phyloP scores from a whole-genome alignment of 2,797 vertebrate species.

The Avahi laniger region DNA sequence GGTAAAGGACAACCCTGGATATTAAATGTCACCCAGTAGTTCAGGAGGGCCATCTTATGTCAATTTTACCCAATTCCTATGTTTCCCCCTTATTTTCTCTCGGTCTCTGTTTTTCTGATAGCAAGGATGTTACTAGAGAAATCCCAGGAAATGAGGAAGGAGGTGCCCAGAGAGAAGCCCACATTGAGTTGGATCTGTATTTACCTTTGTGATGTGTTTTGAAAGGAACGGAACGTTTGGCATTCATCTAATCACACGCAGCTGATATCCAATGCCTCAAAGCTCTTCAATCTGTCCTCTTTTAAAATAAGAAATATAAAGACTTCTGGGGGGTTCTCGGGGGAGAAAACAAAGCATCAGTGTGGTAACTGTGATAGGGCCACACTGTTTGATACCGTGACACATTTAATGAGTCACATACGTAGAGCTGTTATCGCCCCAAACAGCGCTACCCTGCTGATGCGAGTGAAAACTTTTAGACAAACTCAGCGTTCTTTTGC shows the following conservation, averaged over 20 bases:
- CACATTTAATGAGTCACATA: slow-evolving; percentile 83
- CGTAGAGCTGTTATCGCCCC: slow-evolving; percentile 80
- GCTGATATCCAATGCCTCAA: slow-evolving; percentile 54
- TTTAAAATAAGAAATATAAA: slow-evolving; percentile 71
- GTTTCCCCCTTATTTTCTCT: not conserved
- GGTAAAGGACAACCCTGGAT: not conserved
- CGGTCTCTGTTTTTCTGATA: not conserved
- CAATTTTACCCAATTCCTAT: not conserved
- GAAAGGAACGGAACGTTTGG: not conserved
- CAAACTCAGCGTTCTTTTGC: slow-evolving; percentile 85
- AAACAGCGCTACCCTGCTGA: slow-evolving; percentile 86
- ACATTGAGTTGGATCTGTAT: not conserved
- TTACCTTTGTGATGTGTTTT: slow-evolving; percentile 39
- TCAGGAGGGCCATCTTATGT: not conserved
- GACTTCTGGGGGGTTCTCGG: not conserved
- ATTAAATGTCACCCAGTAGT: not conserved
- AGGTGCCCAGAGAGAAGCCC: not conserved
- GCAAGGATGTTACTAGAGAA: not conserved
- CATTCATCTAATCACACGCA: slow-evolving; percentile 25
- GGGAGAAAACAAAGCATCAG: slow-evolving; percentile 71
- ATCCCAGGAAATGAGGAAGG: not conserved
- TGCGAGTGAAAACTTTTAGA: slow-evolving; percentile 80
- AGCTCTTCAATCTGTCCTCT: slow-evolving; percentile 67
- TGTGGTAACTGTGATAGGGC: slow-evolving; percentile 78
- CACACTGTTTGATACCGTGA: slow-evolving; percentile 81